These are phyloP conservation scores for Pipistrellus pipistrellus DNA, from an alignment of 2,797 vertebrate genomes.

Conservation along the genomic window DNA sequence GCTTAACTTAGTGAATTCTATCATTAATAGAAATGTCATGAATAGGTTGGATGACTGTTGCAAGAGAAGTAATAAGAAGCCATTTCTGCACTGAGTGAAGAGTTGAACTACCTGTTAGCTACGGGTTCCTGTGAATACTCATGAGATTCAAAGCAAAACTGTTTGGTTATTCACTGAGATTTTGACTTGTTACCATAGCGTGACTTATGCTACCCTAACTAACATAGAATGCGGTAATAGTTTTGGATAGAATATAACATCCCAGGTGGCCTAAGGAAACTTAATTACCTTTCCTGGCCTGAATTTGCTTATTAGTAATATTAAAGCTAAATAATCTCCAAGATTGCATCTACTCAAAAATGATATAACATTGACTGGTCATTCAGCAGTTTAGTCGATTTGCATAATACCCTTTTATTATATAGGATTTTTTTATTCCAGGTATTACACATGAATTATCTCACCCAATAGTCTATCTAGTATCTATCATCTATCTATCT, in stretches of 20 bases:
- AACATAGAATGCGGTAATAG: background rate
- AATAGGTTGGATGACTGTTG: background rate
- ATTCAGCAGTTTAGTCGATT: no score
- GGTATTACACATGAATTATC: background rate
- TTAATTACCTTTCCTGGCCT: conserved; percentile 1
- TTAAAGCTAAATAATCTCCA: background rate
- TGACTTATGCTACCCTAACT: background rate
- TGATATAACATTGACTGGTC: background rate
- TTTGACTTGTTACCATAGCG: background rate
- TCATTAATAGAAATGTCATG: background rate
- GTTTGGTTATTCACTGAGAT: background rate
- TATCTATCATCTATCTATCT: no score
- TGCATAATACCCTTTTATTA: no score
- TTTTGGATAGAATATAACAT: conserved; percentile 36
- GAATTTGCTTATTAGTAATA: conserved; percentile 26
- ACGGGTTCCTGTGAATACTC: background rate
- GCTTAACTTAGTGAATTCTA: background rate
- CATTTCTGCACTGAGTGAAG: background rate
- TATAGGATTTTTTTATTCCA: background rate
- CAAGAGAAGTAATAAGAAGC: background rate
- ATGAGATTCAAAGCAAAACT: background rate
- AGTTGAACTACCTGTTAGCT: background rate
- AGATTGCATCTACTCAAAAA: background rate
- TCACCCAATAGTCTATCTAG: background rate
- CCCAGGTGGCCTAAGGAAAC: background rate